A percentile compares a stretch with the other conserved stretches of the same genome.
These are phyloP conservation scores for Pao palembangensis DNA, from an alignment of 2,113 vertebrate species.

Conservation along the genomic window DNA sequence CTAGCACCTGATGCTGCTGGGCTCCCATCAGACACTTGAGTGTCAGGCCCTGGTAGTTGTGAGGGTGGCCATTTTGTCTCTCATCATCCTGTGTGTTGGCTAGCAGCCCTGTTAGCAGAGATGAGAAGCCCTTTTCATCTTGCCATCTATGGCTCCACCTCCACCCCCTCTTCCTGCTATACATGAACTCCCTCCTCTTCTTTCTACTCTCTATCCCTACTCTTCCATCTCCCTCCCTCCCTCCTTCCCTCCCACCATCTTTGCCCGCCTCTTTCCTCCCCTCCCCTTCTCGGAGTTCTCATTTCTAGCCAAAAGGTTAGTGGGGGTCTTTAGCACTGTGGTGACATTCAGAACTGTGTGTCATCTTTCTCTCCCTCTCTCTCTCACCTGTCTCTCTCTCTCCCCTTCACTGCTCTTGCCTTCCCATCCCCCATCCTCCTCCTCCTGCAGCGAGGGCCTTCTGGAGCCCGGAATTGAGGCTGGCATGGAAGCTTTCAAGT, in stretches of 20 bases:
- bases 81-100: constrained; percentile 48
- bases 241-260: background rate
- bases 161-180: constrained; percentile 27
- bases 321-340: constrained; percentile 63
- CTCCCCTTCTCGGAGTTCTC: constrained; percentile 17
- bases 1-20: constrained; percentile 13
- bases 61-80: constrained; percentile 69
- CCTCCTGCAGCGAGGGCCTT: constrained; percentile 63
- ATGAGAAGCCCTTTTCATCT: constrained; percentile 62
- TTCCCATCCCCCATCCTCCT: constrained; percentile 46
- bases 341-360: constrained; percentile 68
- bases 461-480: constrained; percentile 53
- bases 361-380: constrained; percentile 51
- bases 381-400: constrained; percentile 49
- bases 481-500: constrained; percentile 56
- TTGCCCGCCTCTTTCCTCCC: constrained; percentile 6
- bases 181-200: constrained; percentile 23
- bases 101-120: constrained; percentile 42
- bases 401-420: constrained; percentile 26
- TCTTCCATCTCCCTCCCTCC: constrained; percentile 34
- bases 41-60: constrained; percentile 42
- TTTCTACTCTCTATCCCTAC: constrained; percentile 41
- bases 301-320: constrained; percentile 69
- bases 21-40: constrained; percentile 15
- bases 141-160: constrained; percentile 48